Conservation (phyloP, 2,888 invertebrate species). For the Gortyna flavago region DNA sequence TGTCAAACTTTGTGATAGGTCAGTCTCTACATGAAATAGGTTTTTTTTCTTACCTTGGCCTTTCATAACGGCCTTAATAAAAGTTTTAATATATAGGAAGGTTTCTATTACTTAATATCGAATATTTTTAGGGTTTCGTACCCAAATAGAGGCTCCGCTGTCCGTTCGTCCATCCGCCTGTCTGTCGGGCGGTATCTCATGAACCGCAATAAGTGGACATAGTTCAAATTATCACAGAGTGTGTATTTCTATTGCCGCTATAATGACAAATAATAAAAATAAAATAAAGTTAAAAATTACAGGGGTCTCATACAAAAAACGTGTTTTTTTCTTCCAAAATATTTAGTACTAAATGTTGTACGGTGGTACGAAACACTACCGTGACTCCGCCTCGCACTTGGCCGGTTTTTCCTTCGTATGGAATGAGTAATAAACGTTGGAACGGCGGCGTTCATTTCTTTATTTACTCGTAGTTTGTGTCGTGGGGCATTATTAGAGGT, state of each 20-base stretch:
- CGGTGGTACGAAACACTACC: neutral
- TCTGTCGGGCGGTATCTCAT: neutral
- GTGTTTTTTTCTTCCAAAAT: neutral
- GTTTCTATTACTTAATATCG: constrained; percentile 33
- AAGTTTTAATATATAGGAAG: neutral
- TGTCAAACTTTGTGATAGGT: constrained; percentile 33
- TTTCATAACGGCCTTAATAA: constrained; percentile 27
- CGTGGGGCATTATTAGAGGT: neutral
- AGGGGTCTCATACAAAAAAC: too few relatives aligned
- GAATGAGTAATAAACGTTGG: constrained; percentile 5
- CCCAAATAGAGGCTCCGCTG: neutral
- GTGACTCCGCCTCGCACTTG: neutral
- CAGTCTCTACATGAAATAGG: constrained; percentile 3
- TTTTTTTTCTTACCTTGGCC: constrained; percentile 12
- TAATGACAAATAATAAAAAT: neutral
- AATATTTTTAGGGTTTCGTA: neutral
- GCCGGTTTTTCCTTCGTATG: constrained; percentile 3
- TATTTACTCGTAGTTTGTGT: constrained; percentile 19
- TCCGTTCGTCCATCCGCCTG: neutral
- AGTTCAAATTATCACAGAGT: neutral
- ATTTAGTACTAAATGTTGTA: neutral
- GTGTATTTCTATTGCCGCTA: neutral
- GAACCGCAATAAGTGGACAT: neutral
- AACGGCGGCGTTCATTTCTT: neutral
- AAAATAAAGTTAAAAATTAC: neutral